Conservation (phyloP, 2,888 invertebrate genomes). For the Buathra laborator region DNA sequence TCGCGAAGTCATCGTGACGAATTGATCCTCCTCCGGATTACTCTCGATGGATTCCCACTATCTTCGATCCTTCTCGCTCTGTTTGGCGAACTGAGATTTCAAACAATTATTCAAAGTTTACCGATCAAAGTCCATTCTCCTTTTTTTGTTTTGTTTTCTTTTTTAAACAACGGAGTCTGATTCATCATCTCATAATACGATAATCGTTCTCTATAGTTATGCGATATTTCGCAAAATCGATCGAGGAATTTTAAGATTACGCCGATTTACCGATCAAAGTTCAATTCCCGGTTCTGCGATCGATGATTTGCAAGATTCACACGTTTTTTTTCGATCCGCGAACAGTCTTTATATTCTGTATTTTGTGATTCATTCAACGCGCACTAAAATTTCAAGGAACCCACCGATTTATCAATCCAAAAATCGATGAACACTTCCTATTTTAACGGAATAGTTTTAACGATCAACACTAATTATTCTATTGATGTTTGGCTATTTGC, state of each 20-base stretch:
- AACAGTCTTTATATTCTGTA: not conserved
- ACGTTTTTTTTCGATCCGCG: not conserved
- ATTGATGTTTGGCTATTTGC: not conserved
- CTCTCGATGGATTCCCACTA: not conserved
- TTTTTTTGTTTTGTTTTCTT: not conserved
- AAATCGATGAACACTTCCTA: not conserved
- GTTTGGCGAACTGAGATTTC: not conserved
- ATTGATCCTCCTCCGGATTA: slow-evolving; percentile 29
- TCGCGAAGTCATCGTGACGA: slow-evolving; percentile 52
- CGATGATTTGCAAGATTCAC: not conserved
- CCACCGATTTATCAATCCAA: not conserved
- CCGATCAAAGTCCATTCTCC: slow-evolving; percentile 45
- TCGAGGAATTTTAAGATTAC: not conserved
- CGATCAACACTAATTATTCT: not conserved
- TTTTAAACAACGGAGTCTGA: not conserved
- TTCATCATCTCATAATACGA: not conserved
- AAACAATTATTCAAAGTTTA: slow-evolving; percentile 43
- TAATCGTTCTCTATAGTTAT: not conserved
- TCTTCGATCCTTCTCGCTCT: slow-evolving; percentile 7
- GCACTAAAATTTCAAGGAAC: not conserved
- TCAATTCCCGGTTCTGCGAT: not conserved
- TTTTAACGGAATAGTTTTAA: not conserved
- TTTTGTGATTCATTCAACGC: not conserved
- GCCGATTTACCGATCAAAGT: not conserved
- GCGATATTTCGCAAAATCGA: too few species aligned